phyloP scores from a whole-genome alignment of 2,888 invertebrate species.

The Tipula confusa region DNA sequence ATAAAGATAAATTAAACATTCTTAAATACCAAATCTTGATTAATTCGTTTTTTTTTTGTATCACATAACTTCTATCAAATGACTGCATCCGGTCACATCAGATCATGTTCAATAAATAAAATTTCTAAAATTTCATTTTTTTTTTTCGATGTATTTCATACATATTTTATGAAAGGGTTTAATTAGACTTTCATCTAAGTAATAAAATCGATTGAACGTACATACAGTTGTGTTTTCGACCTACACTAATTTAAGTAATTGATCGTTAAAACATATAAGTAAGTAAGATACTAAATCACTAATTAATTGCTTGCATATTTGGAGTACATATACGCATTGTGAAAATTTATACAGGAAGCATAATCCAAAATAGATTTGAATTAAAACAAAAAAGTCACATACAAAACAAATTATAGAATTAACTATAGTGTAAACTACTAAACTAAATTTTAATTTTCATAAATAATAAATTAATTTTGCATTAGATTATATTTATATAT shows the following conservation, averaged over 20 bases:
- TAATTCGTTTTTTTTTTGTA: neutral
- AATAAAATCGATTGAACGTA: neutral
- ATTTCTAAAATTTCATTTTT: too few relatives aligned
- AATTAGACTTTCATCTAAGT: neutral
- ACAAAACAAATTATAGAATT: neutral
- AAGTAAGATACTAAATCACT: neutral
- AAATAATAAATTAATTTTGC: neutral
- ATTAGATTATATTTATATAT: neutral
- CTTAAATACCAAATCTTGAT: neutral
- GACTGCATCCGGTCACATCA: neutral
- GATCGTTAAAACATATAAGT: neutral
- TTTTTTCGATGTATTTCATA: neutral
- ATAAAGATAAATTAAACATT: neutral
- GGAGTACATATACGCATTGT: neutral
- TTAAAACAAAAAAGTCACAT: neutral
- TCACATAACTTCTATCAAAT: slow-evolving; percentile 3
- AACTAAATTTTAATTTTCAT: neutral
- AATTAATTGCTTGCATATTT: slow-evolving; percentile 3
- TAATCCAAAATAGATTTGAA: neutral
- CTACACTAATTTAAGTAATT: neutral
- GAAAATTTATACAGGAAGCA: neutral
- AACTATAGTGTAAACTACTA: neutral
- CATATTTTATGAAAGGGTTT: neutral
- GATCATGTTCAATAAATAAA: slow-evolving; percentile 20
- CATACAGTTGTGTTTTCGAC: neutral